A percentile compares a stretch with the other conserved stretches of the same genome.
These are phyloP conservation scores for Macaria notata DNA, from an alignment of 2,888 invertebrate genomes.

Conservation along the genomic window DNA sequence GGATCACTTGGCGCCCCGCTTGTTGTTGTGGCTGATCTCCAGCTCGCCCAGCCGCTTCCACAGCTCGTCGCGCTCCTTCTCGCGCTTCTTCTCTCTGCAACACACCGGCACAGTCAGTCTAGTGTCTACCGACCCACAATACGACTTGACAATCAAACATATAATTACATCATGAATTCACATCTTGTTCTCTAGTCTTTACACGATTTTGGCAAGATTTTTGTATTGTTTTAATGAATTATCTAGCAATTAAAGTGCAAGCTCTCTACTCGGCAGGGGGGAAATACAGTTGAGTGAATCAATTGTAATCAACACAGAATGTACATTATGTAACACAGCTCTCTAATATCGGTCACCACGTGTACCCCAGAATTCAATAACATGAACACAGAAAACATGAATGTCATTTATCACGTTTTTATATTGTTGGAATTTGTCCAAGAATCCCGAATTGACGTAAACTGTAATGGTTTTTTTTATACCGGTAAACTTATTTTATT, in stretches of 20 bases:
- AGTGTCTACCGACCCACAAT: constrained; percentile 2
- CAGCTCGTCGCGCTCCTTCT: constrained; percentile 97
- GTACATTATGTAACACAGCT: too few relatives aligned
- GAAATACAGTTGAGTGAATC: too few relatives aligned
- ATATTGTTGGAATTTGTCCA: neutral
- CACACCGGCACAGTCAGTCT: constrained; percentile 2
- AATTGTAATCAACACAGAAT: too few relatives aligned
- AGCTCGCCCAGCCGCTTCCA: constrained; percentile 97
- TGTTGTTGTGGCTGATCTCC: constrained; percentile 85
- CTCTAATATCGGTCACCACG: neutral
- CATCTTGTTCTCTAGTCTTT: too few relatives aligned
- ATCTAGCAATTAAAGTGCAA: too few relatives aligned
- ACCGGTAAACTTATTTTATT: too few relatives aligned
- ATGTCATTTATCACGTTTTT: constrained; percentile 4
- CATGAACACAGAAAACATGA: neutral
- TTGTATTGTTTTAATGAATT: too few relatives aligned
- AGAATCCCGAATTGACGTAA: neutral
- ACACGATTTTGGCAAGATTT: too few relatives aligned
- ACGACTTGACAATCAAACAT: neutral
- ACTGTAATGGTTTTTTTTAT: neutral
- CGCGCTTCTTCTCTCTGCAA: constrained; percentile 94
- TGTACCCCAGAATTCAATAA: neutral
- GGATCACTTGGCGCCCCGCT: constrained; percentile 69
- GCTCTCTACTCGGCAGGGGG: too few relatives aligned
- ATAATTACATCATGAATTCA: too few relatives aligned